These are phyloP conservation scores for Dysmachus trigonus DNA, from an alignment of 2,888 invertebrate genomes.

Conservation along the genomic window DNA sequence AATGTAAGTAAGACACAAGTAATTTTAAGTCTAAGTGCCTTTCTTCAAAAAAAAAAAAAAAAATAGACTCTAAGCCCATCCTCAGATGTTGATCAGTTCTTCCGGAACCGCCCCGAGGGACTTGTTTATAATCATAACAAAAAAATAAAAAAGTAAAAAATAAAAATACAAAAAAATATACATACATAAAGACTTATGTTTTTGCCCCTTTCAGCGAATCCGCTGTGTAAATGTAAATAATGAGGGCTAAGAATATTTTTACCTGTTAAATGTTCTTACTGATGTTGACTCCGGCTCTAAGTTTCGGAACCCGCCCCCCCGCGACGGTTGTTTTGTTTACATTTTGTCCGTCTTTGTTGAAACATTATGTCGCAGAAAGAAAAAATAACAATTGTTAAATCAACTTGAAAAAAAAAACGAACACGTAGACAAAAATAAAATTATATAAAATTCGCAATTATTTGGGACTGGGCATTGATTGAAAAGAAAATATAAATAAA, in stretches of 20 bases:
- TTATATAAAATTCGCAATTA: not conserved
- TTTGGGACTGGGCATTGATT: not conserved
- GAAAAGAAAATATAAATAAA: not conserved
- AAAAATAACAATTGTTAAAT: not conserved
- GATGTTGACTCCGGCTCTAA: not conserved
- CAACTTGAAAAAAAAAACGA: not conserved
- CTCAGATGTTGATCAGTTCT: conserved; percentile 40
- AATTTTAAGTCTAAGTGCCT: conserved; percentile 49
- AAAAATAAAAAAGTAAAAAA: not conserved
- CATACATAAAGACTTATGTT: not conserved
- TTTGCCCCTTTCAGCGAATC: not conserved
- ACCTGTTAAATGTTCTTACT: conserved; percentile 29
- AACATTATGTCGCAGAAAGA: not conserved
- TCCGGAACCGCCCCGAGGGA: not conserved
- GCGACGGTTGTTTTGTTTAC: not conserved
- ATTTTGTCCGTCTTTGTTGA: not conserved
- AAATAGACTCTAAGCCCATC: conserved; percentile 45
- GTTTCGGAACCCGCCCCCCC: not conserved
- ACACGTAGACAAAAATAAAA: not conserved
- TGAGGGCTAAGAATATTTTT: not conserved
- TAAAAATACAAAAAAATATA: not conserved
- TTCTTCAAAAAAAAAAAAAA: too few relatives aligned
- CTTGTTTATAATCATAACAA: conserved; percentile 25
- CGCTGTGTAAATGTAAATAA: not conserved
- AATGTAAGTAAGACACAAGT: conserved; percentile 22